Evolutionary conservation across 2,797 vertebrate genomes (phyloP), one percentile per base, ranked within the genome.

Genomic region (Remorina albescens): DNA sequence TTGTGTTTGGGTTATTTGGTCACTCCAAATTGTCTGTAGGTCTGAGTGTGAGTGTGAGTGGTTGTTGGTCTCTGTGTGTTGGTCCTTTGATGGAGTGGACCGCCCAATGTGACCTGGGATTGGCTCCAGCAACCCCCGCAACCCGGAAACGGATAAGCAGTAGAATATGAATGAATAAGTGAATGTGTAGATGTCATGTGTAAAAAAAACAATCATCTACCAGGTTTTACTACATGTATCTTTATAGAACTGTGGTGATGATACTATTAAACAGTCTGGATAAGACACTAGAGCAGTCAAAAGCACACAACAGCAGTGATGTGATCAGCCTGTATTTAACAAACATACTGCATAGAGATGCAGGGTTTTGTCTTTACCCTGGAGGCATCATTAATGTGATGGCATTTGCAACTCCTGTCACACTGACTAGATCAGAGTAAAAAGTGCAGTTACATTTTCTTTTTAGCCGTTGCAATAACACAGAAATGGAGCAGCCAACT

Each of bases 361-460:
- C 69, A 67, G 74, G 74, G 70, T 53, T 23, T 60, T 41, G 55
- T 74, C 82, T 71, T 65, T 54, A 55, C 86, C 88, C 85, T 49
- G 53, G 77, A 68, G 87, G 72, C 78, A 42, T 87, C 68, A 70
- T 87, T 88, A 89, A 89, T 85, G 86, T 59, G 84, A 88, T 89
- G 86, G 84, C 85, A 90, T 89, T 91, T 89, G 79, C 83, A 74
- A 67, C 81, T 80, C 79, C 60, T 68, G 71, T 76, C 85, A 86
- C 81, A 47, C 66, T 51, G 82, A 70, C 68, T 73, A 76, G 50
- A 87, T 87, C 85, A 80, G 75, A 76, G 75, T 4, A 21, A 72
- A 74, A 65, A 82, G 82, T 73, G 82, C 58, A 69, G 47, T 80
- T 65, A 28, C 67, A 73, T 67, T 82, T 81, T 56, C 65, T 59